A percentile compares a stretch with the other conserved stretches of the same genome.
Evolutionary conservation across 2,888 invertebrate species (phyloP).

Genomic region (Phyllotreta cruciferae): DNA sequence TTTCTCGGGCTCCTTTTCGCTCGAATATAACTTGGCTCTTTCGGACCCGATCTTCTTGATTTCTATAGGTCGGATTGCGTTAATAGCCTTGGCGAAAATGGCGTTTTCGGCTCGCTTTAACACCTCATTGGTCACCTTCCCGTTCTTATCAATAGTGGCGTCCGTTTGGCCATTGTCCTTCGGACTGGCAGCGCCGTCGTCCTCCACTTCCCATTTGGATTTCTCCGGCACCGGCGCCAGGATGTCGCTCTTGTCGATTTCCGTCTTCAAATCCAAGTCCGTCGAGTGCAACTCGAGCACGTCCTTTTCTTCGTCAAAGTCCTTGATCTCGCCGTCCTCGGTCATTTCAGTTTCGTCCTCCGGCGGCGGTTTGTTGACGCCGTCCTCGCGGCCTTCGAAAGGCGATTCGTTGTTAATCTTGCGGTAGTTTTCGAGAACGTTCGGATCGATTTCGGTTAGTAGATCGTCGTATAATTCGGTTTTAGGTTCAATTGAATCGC

Average conservation of each 20-base stretch:
- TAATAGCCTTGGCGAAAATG: conserved; percentile 87
- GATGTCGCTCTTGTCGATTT: conserved; percentile 65
- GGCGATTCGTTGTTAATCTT: conserved; percentile 53
- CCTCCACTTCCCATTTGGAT: conserved; percentile 90
- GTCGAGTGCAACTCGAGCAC: conserved; percentile 68
- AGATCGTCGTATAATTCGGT: conserved; percentile 65
- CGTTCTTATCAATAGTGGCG: conserved; percentile 61
- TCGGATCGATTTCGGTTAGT: conserved; percentile 64
- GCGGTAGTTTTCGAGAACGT: conserved; percentile 66
- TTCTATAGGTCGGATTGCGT: conserved; percentile 76
- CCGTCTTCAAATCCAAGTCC: conserved; percentile 64
- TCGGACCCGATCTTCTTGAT: conserved; percentile 77
- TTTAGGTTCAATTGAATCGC: conserved; percentile 45
- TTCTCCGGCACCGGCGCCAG: conserved; percentile 78
- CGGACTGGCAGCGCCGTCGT: conserved; percentile 60
- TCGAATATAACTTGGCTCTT: conserved; percentile 71
- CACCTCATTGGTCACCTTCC: conserved; percentile 84
- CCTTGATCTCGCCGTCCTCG: conserved; percentile 50
- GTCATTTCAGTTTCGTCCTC: conserved; percentile 38
- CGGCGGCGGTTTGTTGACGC: conserved; percentile 18
- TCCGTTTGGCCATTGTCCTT: conserved; percentile 50
- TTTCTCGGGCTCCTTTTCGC: conserved; percentile 53
- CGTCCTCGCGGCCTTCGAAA: conserved; percentile 31
- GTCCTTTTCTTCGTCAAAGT: conserved; percentile 61
- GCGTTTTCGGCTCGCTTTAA: conserved; percentile 91